Base-by-base conservation (phyloP, 2,888 invertebrate species). In the Tineola bisselliella region DNA sequence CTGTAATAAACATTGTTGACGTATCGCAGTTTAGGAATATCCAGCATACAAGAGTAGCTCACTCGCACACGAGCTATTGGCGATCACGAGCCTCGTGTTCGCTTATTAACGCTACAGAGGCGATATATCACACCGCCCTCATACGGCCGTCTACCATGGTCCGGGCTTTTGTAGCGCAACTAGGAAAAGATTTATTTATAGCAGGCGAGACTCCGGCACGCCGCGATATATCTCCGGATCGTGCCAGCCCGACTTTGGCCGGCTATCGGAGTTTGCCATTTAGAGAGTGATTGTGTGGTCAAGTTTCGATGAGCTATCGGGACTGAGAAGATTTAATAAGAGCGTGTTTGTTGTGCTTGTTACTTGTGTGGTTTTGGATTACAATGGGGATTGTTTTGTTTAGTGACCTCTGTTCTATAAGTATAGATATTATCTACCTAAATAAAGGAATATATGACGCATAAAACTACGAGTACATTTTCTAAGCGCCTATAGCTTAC, bases 71-170 rank as follows among this genome's bases (percentile, higher is more conserved):
- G 69, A 61, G 81, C 84, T 81, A 78, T 79, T 76, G 83, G 84
- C 84, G 80, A 78, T 84, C 84, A 84, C 86, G 86, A 86, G 77
- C 73, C 70, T 69, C 71, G 74, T 83, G 84, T 84, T 77, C 83
- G 76, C 84, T 84, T 86, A 84, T 84, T 84, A 86, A 86, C 84
- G 82, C 81, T 77, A 78, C 80, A 78, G 79, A 71, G 81, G 77
- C 81, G 81, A 84, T 84, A 84, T 82, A 84, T 86, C 84, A 84
- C 84, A 79, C 78, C 69, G 71, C 75, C 75, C 75, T 80, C 80
- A 81, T 79, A 81, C 78, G 78, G 71, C 71, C 74, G 70, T 59
- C 59, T 43, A 59, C 44, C 44, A 61, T 33, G 33, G 54, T 18
- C 8, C 31, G 13, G 44, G 54, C 54, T 25, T 44, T 77, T 77